Evolutionary conservation across 2,113 vertebrate species (phyloP), one percentile per base, ranked within the genome.

Genomic region (Ranitomeya imitator): DNA sequence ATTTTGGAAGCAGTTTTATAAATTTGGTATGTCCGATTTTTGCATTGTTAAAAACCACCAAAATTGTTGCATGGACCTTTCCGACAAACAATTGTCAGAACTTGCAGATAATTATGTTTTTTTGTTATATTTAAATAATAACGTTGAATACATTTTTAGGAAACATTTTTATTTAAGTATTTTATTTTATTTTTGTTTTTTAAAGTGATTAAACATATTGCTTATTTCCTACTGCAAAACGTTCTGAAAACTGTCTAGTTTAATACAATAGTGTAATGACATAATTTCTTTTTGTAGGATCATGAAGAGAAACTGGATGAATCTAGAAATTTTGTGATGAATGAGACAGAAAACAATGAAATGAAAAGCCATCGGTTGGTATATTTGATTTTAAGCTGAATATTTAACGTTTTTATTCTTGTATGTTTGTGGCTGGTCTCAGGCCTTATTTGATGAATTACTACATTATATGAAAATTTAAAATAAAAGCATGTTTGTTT

Each of bases 231-330:
- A 45, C 52, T 45, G 2, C 16, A 3, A 54, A 52, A 15, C 26
- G 21, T 79, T 59, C 54, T 59, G n/a, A 4, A 59, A 61, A 37
- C 61, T 81, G 12, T 57, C 31, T 8, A 55, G 26, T 55, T 80
- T 59, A 18, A 59, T 92, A 9, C 15, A 51, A 76, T 76, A 51
- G 19, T 51, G 19, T 74, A 73, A 37, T 73, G 7, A 45, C 9
- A 51, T 52, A 51, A 51, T 9, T 52, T 45, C 79, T 90, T 92
- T 82, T 16, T 90, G 90, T 91, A 95, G 94, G 89, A 65, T 89
- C 90, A 65, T 0, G 77, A 82, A 87, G 91, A 85, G 2, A 89
- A 91, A 60, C 74, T 87, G 73, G 92, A 93, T 91, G 92, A 92
- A 85, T 19, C 86, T 6, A 90, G 74, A 69, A 0, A 71, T 14